Percentiles rank a stretch among this genome's conserved stretches.
Evolutionary conservation across 2,888 invertebrate species (phyloP).

Genomic region (Rosalia funebris): DNA sequence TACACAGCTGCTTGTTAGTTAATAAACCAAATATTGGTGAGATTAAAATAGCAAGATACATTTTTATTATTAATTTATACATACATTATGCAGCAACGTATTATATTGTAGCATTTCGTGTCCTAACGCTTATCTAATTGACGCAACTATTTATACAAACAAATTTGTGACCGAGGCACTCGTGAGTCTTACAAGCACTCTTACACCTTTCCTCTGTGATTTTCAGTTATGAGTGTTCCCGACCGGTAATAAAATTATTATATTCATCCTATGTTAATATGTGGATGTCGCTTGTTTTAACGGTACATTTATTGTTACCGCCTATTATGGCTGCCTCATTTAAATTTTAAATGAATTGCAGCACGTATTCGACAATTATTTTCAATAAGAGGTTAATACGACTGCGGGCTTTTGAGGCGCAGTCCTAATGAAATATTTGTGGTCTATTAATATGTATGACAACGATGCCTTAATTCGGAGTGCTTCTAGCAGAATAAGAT

Average conservation of each 20-base stretch:
- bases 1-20: too few relatives aligned
- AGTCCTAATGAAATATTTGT: neutral
- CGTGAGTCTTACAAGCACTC: neutral
- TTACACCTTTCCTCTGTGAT: neutral
- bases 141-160: too few relatives aligned
- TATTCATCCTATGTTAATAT: slow-evolving; percentile 1
- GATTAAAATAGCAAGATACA: too few relatives aligned
- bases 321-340: neutral
- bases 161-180: too few relatives aligned
- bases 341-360: slow-evolving; percentile 10
- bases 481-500: neutral
- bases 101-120: too few relatives aligned
- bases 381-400: neutral
- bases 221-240: neutral
- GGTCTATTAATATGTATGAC: neutral
- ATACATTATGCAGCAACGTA: too few relatives aligned
- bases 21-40: too few relatives aligned
- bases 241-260: slow-evolving; percentile 4
- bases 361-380: neutral
- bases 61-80: too few relatives aligned
- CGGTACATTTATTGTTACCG: slow-evolving; percentile 7
- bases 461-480: neutral
- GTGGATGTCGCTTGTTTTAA: neutral
- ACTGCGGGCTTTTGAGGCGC: neutral
- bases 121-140: too few relatives aligned